Base-by-base conservation (phyloP, 2,113 vertebrate genomes). In the Notothenia rossii region DNA sequence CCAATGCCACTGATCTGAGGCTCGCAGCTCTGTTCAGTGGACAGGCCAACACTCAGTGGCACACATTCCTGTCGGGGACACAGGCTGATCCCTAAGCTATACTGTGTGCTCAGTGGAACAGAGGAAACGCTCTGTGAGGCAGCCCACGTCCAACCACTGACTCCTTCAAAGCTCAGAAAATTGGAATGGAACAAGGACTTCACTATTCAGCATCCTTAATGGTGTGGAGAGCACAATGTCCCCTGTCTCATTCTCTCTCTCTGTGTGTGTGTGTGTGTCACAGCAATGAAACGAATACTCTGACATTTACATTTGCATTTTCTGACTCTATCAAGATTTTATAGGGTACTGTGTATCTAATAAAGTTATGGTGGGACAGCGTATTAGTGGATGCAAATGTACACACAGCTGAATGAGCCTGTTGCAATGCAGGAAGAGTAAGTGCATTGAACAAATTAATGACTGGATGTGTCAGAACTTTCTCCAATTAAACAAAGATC, bases 1-100 rank as follows among this genome's bases (percentile, higher is more conserved):
- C 83, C 92, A 85, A 70, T 66, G 83, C 86, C 91, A 86, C 89
- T 86, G 92, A 91, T 91, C 91, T 93, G 88, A 91, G 84, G 91
- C 86, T 85, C 45, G 72, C 88, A 77, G 85, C 90, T 85, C 87
- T 85, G 91, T 81, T 90, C 86, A 83, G 89, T 71, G 87, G 91
- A 93, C 88, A 84, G 88, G 88, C 90, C 87, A 86, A 88, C 82
- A 75, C 82, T 88, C 82, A 53, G 84, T 90, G 86, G 83, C 87
- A 90, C 87, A 85, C 79, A 84, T 81, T 89, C 86, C 90, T 89
- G 90, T 90, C 89, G 85, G 90, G 84, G 88, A 91, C 84, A 85
- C 68, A 66, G 86, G 65, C 90, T 85, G 87, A 91, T 93, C 91
- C 88, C 88, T 87, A 53, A 83, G 89, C 83, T 79, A 82, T 79